These are phyloP conservation scores for Drosophila cognata DNA, from an alignment of 2,888 invertebrate genomes.

Conservation along the genomic window DNA sequence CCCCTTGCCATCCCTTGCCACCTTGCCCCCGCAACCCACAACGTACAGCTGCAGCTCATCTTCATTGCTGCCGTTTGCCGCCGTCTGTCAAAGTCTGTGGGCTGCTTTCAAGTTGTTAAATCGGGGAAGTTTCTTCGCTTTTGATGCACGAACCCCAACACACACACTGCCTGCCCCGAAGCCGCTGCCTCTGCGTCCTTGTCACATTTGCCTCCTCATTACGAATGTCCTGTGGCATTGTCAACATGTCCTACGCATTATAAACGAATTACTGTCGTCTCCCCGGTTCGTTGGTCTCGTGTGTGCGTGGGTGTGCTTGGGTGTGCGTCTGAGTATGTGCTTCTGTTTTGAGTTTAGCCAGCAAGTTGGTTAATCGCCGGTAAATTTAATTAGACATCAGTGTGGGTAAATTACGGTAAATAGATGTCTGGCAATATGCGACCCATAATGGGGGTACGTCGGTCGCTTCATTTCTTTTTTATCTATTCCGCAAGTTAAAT, in stretches of 20 bases:
- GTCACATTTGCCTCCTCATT: constrained; percentile 68
- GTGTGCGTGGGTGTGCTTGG: constrained; percentile 8
- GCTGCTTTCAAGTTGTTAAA: constrained; percentile 74
- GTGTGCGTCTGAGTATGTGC: constrained; percentile 24
- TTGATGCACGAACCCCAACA: constrained; percentile 52
- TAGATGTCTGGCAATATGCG: constrained; percentile 73
- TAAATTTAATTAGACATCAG: constrained; percentile 78
- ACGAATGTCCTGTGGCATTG: constrained; percentile 82
- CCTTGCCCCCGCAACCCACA: constrained; percentile 12
- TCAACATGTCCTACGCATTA: constrained; percentile 84
- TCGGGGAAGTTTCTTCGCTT: constrained; percentile 77
- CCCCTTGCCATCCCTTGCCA: background rate
- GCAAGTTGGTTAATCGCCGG: constrained; percentile 82
- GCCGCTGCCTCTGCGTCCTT: constrained; percentile 2
- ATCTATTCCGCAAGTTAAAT: constrained; percentile 45
- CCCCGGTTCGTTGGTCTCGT: constrained; percentile 38
- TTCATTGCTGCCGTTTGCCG: constrained; percentile 29
- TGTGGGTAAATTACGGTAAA: constrained; percentile 76
- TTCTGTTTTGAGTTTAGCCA: constrained; percentile 68
- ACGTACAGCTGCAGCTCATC: constrained; percentile 25
- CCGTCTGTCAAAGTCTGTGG: constrained; percentile 74
- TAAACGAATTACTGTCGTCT: constrained; percentile 83
- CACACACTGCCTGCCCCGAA: background rate
- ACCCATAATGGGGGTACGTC: constrained; percentile 22
- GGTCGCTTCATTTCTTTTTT: constrained; percentile 35